These are phyloP conservation scores for Phocides pigmalion DNA, from an alignment of 1,140 invertebrate species.

Conservation along the genomic window DNA sequence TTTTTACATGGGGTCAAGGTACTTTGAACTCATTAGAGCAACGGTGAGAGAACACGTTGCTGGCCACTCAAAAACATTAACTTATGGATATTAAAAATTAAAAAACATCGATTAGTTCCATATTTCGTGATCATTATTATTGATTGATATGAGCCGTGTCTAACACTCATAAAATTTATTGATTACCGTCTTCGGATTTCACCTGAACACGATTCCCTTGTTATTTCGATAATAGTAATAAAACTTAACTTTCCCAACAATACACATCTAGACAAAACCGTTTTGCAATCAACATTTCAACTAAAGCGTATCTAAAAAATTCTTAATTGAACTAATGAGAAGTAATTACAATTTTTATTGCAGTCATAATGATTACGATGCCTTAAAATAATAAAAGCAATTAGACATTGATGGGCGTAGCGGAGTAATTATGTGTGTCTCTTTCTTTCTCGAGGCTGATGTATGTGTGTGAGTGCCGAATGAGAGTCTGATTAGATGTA, in stretches of 20 bases:
- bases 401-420: constrained; percentile 81
- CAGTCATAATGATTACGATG: constrained; percentile 82
- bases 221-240: constrained; percentile 56
- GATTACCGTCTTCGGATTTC: constrained; percentile 60
- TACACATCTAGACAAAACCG: constrained; percentile 51
- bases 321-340: constrained; percentile 84
- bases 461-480: constrained; percentile 46
- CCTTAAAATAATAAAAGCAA: constrained; percentile 84
- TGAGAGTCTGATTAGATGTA: constrained; percentile 74
- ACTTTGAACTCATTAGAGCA: constrained; percentile 30
- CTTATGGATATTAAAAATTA: constrained; percentile 72
- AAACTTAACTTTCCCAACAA: constrained; percentile 65
- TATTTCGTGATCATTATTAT: constrained; percentile 76
- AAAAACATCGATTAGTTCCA: constrained; percentile 74
- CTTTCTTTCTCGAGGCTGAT: constrained; percentile 45
- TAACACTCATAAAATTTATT: constrained; percentile 69
- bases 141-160: constrained; percentile 75
- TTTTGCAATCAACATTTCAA: constrained; percentile 77
- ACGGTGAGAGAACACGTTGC: constrained; percentile 25
- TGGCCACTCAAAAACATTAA: constrained; percentile 44
- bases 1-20: constrained; percentile 8
- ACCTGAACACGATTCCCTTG: constrained; percentile 56
- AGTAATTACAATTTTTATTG: constrained; percentile 84
- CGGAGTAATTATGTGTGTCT: constrained; percentile 58
- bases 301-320: constrained; percentile 81